phyloP scores from a whole-genome alignment of 2,113 vertebrate species.

The Phaetusa simplex region DNA sequence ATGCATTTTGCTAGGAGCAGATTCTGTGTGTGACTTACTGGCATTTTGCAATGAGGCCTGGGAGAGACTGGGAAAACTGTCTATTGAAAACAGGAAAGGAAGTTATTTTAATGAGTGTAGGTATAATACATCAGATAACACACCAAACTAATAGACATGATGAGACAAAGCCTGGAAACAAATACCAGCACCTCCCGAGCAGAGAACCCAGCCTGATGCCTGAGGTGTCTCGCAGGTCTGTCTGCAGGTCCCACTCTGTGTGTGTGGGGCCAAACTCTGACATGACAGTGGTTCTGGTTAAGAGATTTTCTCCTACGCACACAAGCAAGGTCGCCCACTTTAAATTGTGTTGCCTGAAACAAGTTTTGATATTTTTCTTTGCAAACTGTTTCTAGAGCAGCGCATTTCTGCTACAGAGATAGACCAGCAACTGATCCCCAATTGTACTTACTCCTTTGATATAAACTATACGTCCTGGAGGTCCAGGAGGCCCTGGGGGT shows the following conservation, averaged over 20 bases:
- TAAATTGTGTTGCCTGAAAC: not conserved
- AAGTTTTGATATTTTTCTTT: not conserved
- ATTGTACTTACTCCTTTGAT: constrained; percentile 90
- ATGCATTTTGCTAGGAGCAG: not conserved
- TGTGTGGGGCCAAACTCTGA: not conserved
- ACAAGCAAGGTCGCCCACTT: not conserved
- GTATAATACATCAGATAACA: not conserved
- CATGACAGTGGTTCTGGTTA: not conserved
- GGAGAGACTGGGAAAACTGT: constrained; percentile 88
- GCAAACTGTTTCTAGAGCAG: not conserved
- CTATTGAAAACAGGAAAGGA: constrained; percentile 79
- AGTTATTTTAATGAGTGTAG: not conserved
- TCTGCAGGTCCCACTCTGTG: not conserved
- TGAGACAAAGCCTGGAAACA: not conserved
- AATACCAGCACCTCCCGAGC: not conserved
- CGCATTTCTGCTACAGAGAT: not conserved
- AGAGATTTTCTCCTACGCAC: not conserved
- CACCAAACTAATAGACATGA: not conserved
- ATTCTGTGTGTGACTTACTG: constrained; percentile 78
- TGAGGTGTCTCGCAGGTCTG: not conserved
- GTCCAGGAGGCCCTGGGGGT: constrained; percentile 86
- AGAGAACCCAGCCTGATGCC: not conserved
- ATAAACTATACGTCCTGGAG: constrained; percentile 83
- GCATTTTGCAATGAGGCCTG: constrained; percentile 91
- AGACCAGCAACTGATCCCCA: not conserved